Conservation (phyloP, 2,113 vertebrate genomes). For the Laterallus jamaicensis region DNA sequence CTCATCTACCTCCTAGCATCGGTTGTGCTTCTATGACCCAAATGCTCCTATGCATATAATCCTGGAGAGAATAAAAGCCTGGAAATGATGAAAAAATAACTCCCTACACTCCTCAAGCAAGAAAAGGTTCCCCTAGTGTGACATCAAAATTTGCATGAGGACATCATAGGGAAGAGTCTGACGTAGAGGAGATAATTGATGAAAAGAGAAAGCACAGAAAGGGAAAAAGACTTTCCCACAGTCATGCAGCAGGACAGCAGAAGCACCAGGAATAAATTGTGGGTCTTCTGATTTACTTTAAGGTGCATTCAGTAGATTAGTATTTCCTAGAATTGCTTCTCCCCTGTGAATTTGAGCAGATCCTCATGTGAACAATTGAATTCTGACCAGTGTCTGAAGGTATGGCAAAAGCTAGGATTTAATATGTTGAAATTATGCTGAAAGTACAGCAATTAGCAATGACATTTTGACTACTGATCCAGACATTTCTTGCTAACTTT, state of each 20-base stretch:
- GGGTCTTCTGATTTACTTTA: not conserved
- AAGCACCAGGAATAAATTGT: not conserved
- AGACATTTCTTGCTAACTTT: not conserved
- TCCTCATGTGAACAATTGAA: not conserved
- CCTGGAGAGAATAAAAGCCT: not conserved
- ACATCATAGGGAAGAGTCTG: not conserved
- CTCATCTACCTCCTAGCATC: not conserved
- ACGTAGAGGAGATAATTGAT: not conserved
- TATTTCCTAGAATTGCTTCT: not conserved
- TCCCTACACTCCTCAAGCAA: not conserved
- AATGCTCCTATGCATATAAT: not conserved
- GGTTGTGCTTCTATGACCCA: not conserved
- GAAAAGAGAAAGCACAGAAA: not conserved
- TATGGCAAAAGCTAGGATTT: not conserved
- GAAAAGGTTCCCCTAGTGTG: accelerated
- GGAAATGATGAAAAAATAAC: not conserved
- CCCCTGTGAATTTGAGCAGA: not conserved
- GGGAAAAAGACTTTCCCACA: not conserved
- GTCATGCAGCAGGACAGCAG: not conserved
- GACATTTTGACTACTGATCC: not conserved
- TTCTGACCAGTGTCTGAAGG: not conserved
- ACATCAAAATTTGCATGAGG: not conserved
- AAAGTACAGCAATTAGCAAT: not conserved
- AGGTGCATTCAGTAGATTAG: not conserved
- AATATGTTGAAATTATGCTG: not conserved